A percentile compares a stretch with the other conserved stretches of the same genome.
Evolutionary conservation across 2,888 invertebrate species (phyloP).

Genomic region (Chloromyia formosa): DNA sequence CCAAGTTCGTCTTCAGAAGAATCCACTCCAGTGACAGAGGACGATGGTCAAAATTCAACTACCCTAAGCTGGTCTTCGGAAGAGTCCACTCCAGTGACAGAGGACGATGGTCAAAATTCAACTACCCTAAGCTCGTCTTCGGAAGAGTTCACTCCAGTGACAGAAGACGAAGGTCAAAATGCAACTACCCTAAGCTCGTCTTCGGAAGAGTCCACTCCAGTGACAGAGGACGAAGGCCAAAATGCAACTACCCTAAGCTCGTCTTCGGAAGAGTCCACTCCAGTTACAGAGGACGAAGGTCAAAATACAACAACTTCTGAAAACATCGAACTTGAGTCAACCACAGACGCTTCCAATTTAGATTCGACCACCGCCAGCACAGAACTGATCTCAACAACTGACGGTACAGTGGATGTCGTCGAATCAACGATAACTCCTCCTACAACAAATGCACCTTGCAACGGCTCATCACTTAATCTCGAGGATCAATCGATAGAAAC

Average conservation of each 20-base stretch:
- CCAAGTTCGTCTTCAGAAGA: too few relatives aligned
- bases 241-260: not conserved
- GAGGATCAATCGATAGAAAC: slow-evolving; percentile 19
- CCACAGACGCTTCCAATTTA: too few relatives aligned
- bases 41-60: too few relatives aligned
- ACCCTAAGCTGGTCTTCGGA: too few relatives aligned
- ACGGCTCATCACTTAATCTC: not conserved
- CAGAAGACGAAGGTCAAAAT: too few relatives aligned
- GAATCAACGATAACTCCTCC: not conserved
- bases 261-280: too few relatives aligned
- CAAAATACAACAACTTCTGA: not conserved
- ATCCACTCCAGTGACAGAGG: too few relatives aligned
- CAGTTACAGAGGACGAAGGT: not conserved
- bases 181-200: not conserved
- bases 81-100: too few relatives aligned
- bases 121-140: not conserved
- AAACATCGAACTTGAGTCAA: not conserved
- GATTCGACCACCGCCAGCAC: not conserved
- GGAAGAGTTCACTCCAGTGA: too few relatives aligned
- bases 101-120: too few relatives aligned
- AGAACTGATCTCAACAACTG: not conserved
- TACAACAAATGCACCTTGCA: not conserved
- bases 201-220: too few relatives aligned
- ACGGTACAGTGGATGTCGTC: not conserved
- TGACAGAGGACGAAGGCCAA: too few relatives aligned